Base-by-base conservation (phyloP, 2,888 invertebrate species). In the Drosophila borborema region DNA sequence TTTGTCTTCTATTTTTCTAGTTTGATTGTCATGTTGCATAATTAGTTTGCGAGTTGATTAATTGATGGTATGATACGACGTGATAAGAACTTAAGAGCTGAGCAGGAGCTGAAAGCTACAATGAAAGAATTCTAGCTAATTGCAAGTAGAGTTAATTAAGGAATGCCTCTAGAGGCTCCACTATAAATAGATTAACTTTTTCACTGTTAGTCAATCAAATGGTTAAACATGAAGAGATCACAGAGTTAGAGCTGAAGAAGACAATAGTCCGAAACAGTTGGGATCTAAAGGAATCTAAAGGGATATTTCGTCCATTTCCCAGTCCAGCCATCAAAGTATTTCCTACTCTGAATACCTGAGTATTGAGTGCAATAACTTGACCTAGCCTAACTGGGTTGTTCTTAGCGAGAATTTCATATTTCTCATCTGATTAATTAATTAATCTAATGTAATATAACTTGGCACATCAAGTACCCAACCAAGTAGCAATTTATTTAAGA, bases 41-140 rank as follows among this genome's bases (percentile, higher is more conserved):
- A 80, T 80, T 71, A 80, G 80, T 66, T 67, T 51, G 72, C 75
- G 67, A 56, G 64, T 64, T 72, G 76, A 72, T 76, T 80, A 76
- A 80, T 77, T 77, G 77, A 75, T 56, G 63, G 23, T 16, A 9
- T 66, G 38, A 28, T 23, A 16, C 31, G 46, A 51, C 36, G 40
- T 31, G 43, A 36, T 10, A 48, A 10, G 40, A 6, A 10, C 28
- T 51, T 34, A 2, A 45, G 46, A 51, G 46, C 45, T 18, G 14
- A 46, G 36, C 40, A 12, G 8, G 16, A 23, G 18, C 18, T 8
- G 28, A 41, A 18, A 23, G 23, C 40, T 28, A 7, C 2, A 38
- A 3, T 9, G 7, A 16, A 10, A 34, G 41, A 10, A 34, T 20
- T 20, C 23, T n/a, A 43, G 38, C 36, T 31, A 41, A 59, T 55